Base-by-base conservation (phyloP, 2,113 vertebrate species). In the Perccottus glenii region DNA sequence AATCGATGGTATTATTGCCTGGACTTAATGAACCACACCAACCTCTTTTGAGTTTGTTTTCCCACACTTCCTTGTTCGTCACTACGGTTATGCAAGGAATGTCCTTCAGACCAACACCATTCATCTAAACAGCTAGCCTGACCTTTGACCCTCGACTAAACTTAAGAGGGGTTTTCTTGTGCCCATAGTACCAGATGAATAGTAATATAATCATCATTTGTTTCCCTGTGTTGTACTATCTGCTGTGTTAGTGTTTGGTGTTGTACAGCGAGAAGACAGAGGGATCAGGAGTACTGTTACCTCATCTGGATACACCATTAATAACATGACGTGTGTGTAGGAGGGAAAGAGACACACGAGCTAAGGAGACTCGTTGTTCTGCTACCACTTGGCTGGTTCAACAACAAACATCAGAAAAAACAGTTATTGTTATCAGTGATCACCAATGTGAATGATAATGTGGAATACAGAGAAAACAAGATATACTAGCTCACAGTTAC, bases 231-330 rank as follows among this genome's bases (percentile, higher is more conserved):
- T 4, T 53, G 9, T 11, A 27, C 50, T 32, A 19, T 46, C 72
- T 50, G 59, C n/a, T n/a, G n/a, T n/a, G n/a, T n/a, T n/a, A n/a
- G n/a, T n/a, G n/a, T n/a, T n/a, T n/a, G n/a, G 40, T 59, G 66
- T 69, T 64, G 46, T 60, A 47, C 42, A 9, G 71, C 52, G 45
- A 11, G 55, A 60, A 77, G 55, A 12, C 9, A 11, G 5, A 53
- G 64, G 63, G 60, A 71, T 35, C 56, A 9, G 57, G 64, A 82
- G 68, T 15, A 8, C 36, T 36, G 48, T 72, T 70, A 61, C 70
- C 58, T 86, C 77, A 81, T 77, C 80, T 83, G 79, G 77, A 79
- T 77, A 67, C 72, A 68, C 53, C 75, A 83, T 86, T 68, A 81
- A 70, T 50, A 59, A 19, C 11, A 8, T 16, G 8, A 55, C 48